phyloP scores from a whole-genome alignment of 2,888 invertebrate species.

The Brachyptera putata region DNA sequence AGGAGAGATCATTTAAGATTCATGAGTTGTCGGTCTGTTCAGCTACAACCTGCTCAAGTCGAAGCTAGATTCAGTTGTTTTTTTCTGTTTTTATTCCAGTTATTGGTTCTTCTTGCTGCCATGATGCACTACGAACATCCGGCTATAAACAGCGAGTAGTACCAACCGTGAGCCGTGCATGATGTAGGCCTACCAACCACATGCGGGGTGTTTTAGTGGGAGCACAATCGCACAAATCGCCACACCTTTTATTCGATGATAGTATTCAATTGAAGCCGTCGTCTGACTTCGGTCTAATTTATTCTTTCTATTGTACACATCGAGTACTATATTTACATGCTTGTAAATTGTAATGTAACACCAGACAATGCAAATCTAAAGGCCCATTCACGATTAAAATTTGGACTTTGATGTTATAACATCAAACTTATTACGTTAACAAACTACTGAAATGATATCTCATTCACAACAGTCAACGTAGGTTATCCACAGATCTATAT shows the following conservation, averaged over 20 bases:
- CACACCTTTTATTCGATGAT: not conserved
- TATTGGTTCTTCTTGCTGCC: slow-evolving; percentile 16
- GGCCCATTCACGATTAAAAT: too few relatives aligned
- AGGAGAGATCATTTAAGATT: slow-evolving; percentile 8
- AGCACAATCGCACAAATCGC: not conserved
- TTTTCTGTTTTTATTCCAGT: slow-evolving; percentile 10
- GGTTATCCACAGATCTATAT: too few relatives aligned
- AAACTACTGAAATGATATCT: too few relatives aligned
- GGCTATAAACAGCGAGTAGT: not conserved
- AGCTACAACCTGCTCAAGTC: slow-evolving; percentile 10
- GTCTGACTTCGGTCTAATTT: too few relatives aligned
- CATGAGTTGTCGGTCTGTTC: slow-evolving; percentile 19
- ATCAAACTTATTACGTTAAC: too few relatives aligned
- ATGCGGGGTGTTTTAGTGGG: not conserved
- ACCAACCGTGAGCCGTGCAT: not conserved
- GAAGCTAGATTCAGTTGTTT: not conserved
- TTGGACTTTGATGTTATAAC: too few relatives aligned
- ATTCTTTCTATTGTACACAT: too few relatives aligned
- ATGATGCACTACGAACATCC: slow-evolving; percentile 17
- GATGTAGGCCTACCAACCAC: not conserved
- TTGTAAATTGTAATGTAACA: too few relatives aligned
- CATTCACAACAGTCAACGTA: too few relatives aligned
- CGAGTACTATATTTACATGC: too few relatives aligned
- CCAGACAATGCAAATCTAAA: too few relatives aligned
- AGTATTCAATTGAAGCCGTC: not conserved